phyloP scores from a whole-genome alignment of 2,797 vertebrate species.

The Xerus rutilus region DNA sequence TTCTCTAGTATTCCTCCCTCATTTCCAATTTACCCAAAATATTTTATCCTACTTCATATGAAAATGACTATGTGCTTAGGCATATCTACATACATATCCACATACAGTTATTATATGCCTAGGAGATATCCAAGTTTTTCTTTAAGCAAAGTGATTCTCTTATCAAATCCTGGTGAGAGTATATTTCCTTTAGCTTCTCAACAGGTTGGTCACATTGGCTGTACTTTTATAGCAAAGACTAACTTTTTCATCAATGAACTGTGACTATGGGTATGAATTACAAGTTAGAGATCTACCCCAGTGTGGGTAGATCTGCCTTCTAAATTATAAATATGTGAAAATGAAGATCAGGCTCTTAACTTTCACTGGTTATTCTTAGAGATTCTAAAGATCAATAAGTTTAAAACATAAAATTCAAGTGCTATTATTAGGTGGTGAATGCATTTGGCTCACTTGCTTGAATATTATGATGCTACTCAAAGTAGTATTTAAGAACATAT shows the following conservation, averaged over 20 bases:
- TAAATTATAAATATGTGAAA: not conserved
- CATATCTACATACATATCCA: not conserved
- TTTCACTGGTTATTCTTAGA: not conserved
- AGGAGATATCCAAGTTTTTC: not conserved
- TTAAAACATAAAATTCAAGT: not conserved
- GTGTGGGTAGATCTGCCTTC: not conserved
- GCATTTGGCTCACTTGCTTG: not conserved
- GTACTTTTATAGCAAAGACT: not conserved
- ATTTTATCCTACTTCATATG: not conserved
- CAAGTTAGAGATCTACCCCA: not conserved
- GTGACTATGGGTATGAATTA: not conserved
- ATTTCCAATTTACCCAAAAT: constrained; percentile 2
- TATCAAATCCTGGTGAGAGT: not conserved
- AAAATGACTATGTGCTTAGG: not conserved
- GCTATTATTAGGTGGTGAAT: not conserved
- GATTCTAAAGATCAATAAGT: not conserved
- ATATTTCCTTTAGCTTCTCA: not conserved
- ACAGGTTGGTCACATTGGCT: not conserved
- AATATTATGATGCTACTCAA: not conserved
- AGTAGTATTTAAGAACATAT: not conserved
- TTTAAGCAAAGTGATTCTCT: not conserved
- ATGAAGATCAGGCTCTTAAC: not conserved
- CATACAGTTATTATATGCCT: not conserved
- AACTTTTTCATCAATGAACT: not conserved
- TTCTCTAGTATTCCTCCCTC: not conserved